These are phyloP conservation scores for Muscidifurax raptorellus DNA, from an alignment of 1,140 invertebrate genomes.

Conservation along the genomic window DNA sequence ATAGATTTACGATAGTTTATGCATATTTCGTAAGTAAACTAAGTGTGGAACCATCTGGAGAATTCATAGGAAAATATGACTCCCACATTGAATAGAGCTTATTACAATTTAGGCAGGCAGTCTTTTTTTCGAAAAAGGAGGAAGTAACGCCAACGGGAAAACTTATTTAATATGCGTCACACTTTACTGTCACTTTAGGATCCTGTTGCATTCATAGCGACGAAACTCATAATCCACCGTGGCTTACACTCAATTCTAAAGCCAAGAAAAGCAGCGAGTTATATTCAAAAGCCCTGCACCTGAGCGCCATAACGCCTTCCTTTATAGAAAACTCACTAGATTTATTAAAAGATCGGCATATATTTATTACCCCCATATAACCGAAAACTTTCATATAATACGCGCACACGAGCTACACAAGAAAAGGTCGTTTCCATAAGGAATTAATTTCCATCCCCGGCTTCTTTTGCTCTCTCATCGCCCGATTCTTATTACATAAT, in stretches of 20 bases:
- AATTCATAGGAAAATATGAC: too few relatives aligned
- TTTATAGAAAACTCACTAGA: neutral
- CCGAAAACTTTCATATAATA: too few relatives aligned
- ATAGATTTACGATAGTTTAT: too few relatives aligned
- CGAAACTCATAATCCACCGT: neutral
- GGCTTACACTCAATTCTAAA: neutral
- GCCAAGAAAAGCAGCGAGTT: neutral
- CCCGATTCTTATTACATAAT: too few relatives aligned
- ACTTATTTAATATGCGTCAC: slow-evolving; percentile 9
- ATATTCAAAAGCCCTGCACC: neutral
- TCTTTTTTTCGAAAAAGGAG: neutral
- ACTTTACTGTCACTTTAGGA: neutral
- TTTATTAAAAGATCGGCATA: neutral
- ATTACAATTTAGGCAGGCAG: too few relatives aligned
- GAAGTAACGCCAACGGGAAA: neutral
- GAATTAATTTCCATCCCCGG: too few relatives aligned
- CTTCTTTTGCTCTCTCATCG: too few relatives aligned
- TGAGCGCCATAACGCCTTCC: neutral
- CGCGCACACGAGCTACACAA: too few relatives aligned
- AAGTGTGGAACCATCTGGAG: too few relatives aligned
- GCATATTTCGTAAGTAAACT: too few relatives aligned
- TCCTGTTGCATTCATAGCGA: neutral
- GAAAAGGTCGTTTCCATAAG: neutral
- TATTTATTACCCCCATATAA: too few relatives aligned
- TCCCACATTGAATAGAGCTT: too few relatives aligned